Conservation (phyloP, 2,888 invertebrate genomes). For the Melipona beecheii region DNA sequence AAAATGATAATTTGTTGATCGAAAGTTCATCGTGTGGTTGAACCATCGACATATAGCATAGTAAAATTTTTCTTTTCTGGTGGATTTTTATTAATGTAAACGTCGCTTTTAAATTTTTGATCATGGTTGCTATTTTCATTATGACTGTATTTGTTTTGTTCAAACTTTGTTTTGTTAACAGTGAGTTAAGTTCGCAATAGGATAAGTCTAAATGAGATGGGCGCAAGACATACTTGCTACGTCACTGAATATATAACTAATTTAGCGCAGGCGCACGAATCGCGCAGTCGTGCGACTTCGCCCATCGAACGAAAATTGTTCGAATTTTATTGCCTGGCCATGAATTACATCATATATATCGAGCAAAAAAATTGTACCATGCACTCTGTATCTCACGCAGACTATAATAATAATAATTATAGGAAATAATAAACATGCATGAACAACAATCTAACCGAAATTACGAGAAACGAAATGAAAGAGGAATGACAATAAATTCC, state of each 20-base stretch:
- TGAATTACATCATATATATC: constrained; percentile 15
- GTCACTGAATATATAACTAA: constrained; percentile 28
- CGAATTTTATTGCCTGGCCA: neutral
- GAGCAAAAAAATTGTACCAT: neutral
- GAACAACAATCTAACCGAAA: neutral
- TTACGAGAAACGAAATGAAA: neutral
- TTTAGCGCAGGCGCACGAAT: constrained; percentile 47
- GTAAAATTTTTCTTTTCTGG: neutral
- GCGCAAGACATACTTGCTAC: constrained; percentile 5
- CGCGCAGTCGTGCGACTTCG: constrained; percentile 50
- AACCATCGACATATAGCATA: neutral
- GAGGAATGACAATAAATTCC: neutral
- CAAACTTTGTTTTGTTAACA: neutral
- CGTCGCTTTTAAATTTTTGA: neutral
- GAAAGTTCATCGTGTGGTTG: neutral
- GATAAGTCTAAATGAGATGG: neutral
- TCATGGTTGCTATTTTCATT: neutral
- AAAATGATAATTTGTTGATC: neutral
- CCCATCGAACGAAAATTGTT: constrained; percentile 34
- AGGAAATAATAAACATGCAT: neutral
- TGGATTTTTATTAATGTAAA: neutral
- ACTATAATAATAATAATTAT: neutral
- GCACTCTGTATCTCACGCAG: neutral
- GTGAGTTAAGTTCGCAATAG: too few relatives aligned
- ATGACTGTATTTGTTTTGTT: neutral